These are phyloP conservation scores for Meiosimyza decipiens DNA, from an alignment of 2,888 invertebrate genomes.

Conservation along the genomic window DNA sequence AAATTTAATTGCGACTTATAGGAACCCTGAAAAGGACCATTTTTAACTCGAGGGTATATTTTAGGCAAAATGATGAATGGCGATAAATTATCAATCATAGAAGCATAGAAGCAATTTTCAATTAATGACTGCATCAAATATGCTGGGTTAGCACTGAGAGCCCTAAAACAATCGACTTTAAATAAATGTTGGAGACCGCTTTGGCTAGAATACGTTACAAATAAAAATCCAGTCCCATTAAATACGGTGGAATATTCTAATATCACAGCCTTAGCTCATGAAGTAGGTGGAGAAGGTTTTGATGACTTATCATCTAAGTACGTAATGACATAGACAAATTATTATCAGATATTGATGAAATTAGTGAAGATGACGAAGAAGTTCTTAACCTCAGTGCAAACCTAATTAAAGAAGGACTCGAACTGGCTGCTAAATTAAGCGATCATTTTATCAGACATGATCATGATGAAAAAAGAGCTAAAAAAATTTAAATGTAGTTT, in stretches of 20 bases:
- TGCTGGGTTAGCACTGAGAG: constrained; percentile 32
- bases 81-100: constrained; percentile 26
- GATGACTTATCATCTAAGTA: neutral
- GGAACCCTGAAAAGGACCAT: too few species aligned
- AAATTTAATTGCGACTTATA: too few species aligned
- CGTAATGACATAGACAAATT: neutral
- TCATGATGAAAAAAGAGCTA: too few species aligned
- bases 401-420: constrained; percentile 1
- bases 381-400: neutral
- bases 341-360: neutral
- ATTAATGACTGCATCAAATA: constrained; percentile 40
- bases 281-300: constrained; percentile 6
- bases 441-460: too few species aligned
- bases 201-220: constrained; percentile 47
- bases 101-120: constrained; percentile 40
- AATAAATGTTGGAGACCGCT: constrained; percentile 52
- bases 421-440: neutral
- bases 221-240: neutral
- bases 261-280: neutral
- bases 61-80: constrained; percentile 38
- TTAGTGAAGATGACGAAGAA: neutral
- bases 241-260: too few species aligned
- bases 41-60: too few species aligned
- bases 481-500: too few species aligned
- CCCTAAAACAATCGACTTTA: constrained; percentile 47